These are phyloP conservation scores for Megathymus violae DNA, from an alignment of 1,140 invertebrate species.

Conservation along the genomic window DNA sequence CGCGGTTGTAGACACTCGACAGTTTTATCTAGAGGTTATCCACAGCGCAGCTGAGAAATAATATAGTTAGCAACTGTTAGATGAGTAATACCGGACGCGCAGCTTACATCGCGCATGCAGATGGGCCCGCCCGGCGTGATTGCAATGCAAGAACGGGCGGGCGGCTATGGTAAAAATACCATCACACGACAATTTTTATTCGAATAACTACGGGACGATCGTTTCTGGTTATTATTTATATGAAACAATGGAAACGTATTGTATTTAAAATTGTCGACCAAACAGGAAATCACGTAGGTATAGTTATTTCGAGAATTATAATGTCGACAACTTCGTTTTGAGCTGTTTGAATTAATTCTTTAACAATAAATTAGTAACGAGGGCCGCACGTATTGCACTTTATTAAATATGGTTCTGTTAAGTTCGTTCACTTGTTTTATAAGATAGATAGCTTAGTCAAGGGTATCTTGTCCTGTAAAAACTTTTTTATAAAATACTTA, in stretches of 20 bases:
- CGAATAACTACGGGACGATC: constrained; percentile 66
- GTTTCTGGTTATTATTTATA: constrained; percentile 71
- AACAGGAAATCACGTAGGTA: constrained; percentile 72
- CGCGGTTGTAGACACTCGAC: background rate
- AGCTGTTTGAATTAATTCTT: constrained; percentile 38
- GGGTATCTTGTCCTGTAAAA: background rate
- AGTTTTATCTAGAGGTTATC: constrained; percentile 18
- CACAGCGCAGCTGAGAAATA: constrained; percentile 44
- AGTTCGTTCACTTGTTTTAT: constrained; percentile 49
- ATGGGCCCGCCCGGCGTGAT: constrained; percentile 62
- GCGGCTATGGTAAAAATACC: constrained; percentile 78
- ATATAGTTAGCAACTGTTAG: constrained; percentile 64
- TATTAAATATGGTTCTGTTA: constrained; percentile 33
- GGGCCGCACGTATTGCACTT: constrained; percentile 40
- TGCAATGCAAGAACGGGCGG: constrained; percentile 68
- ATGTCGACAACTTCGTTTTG: constrained; percentile 43
- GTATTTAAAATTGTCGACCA: constrained; percentile 50
- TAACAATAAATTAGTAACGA: constrained; percentile 42
- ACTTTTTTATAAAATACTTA: background rate
- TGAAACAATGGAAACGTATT: constrained; percentile 64
- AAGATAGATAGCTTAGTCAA: constrained; percentile 3
- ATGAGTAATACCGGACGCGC: constrained; percentile 78
- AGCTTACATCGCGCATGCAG: constrained; percentile 68
- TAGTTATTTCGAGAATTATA: constrained; percentile 63
- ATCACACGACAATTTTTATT: constrained; percentile 69